Conservation (phyloP, 1,140 invertebrate species). For the Archegozetes longisetosus region DNA sequence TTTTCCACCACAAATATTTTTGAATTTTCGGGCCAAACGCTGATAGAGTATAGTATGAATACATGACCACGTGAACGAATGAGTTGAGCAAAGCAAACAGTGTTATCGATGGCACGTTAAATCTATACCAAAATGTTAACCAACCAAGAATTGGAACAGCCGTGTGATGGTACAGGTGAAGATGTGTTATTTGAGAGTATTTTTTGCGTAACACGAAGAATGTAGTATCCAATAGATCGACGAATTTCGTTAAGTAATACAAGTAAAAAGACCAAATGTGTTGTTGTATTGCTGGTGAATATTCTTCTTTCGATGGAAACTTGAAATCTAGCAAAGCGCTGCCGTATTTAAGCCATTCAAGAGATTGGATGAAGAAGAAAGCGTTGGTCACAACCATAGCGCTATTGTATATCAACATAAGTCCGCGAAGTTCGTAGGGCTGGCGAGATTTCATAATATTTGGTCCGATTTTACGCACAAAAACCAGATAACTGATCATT, state of each 20-base stretch:
- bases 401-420: constrained; percentile 10
- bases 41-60: constrained; percentile 37
- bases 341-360: constrained; percentile 13
- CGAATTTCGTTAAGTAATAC: constrained; percentile 33
- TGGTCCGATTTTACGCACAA: constrained; percentile 15
- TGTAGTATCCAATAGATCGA: constrained; percentile 34
- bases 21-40: constrained; percentile 35
- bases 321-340: constrained; percentile 3
- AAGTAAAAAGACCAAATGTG: constrained; percentile 24
- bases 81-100: constrained; percentile 47
- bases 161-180: constrained; percentile 36
- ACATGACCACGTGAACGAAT: constrained; percentile 42
- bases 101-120: constrained; percentile 24
- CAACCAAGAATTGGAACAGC: constrained; percentile 20
- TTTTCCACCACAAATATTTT: constrained; percentile 41
- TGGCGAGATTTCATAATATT: constrained; percentile 17
- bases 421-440: constrained; percentile 10
- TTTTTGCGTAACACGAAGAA: constrained; percentile 36
- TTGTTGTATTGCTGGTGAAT: not conserved
- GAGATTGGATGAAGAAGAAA: not conserved
- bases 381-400: not conserved
- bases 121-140: constrained; percentile 14
- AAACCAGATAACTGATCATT: constrained; percentile 2
- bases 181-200: constrained; percentile 31
- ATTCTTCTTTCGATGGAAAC: not conserved